These are phyloP conservation scores for Octomys mimax DNA, from an alignment of 2,797 vertebrate genomes.

Conservation along the genomic window DNA sequence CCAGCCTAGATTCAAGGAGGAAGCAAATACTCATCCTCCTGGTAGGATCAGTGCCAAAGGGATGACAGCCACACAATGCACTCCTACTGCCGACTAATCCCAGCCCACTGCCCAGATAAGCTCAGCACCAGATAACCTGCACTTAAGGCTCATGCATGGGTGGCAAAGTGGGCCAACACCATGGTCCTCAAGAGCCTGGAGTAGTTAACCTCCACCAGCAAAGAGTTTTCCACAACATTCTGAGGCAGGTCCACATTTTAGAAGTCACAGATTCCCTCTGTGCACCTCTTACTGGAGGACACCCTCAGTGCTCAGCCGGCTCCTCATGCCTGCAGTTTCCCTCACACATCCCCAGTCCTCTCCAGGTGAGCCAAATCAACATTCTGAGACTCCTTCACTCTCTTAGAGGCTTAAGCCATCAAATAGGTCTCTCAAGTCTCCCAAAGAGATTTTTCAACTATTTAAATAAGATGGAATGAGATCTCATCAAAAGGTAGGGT, in stretches of 20 bases:
- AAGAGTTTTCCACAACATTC: not conserved
- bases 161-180: not conserved
- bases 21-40: not conserved
- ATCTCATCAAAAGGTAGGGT: conserved; percentile 1
- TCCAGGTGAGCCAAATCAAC: not conserved
- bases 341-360: not conserved
- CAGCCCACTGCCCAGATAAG: not conserved
- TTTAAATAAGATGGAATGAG: conserved; percentile 51
- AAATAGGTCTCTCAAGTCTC: not conserved
- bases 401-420: not conserved
- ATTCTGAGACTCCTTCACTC: not conserved
- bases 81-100: not conserved
- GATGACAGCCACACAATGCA: not conserved
- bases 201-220: not conserved
- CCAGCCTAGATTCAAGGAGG: not conserved
- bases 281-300: not conserved
- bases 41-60: not conserved
- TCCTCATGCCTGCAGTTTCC: not conserved
- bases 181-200: not conserved
- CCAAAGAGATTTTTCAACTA: not conserved
- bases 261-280: not conserved
- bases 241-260: not conserved
- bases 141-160: not conserved
- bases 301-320: not conserved
- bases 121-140: not conserved